Evolutionary conservation across 2,888 invertebrate genomes (phyloP).

Genomic region (Euphydryas editha): DNA sequence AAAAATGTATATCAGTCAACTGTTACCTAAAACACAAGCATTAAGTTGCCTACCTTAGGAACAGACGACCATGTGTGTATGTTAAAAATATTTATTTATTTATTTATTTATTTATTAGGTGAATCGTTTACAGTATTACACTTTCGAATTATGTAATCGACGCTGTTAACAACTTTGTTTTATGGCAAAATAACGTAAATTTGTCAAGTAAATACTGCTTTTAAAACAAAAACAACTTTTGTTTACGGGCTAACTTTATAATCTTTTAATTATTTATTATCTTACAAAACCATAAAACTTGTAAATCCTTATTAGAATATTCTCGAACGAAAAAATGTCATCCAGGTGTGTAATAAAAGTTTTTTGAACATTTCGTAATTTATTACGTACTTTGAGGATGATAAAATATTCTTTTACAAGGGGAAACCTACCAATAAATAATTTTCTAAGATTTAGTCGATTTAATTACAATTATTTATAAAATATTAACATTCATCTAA

Average conservation of each 20-base stretch:
- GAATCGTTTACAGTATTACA: no score
- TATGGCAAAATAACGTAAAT: conserved; percentile 1
- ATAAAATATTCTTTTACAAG: conserved; percentile 19
- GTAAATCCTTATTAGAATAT: conserved; percentile 24
- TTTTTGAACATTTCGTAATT: conserved; percentile 28
- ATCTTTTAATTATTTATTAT: conserved; percentile 28
- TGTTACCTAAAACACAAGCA: no score
- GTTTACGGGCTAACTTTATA: conserved; percentile 18
- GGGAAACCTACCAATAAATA: neutral
- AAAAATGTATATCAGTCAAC: no score
- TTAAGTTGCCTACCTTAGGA: no score
- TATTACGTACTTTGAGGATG: conserved; percentile 17
- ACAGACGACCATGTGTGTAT: no score
- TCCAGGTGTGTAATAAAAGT: conserved; percentile 30
- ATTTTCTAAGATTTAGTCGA: no score
- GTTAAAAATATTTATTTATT: no score
- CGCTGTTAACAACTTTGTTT: no score
- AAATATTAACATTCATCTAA: no score
- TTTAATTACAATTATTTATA: no score
- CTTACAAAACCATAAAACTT: conserved; percentile 23
- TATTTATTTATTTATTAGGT: no score
- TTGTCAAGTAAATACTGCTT: neutral
- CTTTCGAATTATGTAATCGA: no score
- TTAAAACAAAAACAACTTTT: neutral
- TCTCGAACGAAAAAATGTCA: conserved; percentile 24